Evolutionary conservation across 2,113 vertebrate species (phyloP), one percentile per base, ranked within the genome.

Genomic region (Oreochromis aureus): DNA sequence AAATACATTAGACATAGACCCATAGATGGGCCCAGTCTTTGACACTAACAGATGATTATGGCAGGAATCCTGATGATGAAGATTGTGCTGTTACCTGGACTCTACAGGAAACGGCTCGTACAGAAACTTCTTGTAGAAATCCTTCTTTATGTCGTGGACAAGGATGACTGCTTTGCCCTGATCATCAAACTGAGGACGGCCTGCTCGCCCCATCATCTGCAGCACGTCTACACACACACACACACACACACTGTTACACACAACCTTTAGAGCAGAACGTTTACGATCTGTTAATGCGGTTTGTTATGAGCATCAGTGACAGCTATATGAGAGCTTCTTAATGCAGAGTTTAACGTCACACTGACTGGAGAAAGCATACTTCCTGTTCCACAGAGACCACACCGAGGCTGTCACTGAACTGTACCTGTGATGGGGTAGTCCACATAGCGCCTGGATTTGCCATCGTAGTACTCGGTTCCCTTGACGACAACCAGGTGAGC

Each of bases 101-200:
- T 99, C 98, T 12, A 99, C 98, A 61, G 99, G 99, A 90, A 99
- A 99, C 18, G 98, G 98, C 88, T 99, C 98, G 85, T 99, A 99
- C 53, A 99, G 98, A 89, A 99, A 99, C 95, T 99, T 99, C 96
- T 99, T 99, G 94, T 99, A 99, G 95, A 99, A 99, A 92, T 99
- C 99, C 95, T 99, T 99, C 93, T 99, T 99, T 91, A 99, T 98
- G 94, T 99, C 98, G 82, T 99, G 98, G 80, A 99, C 99, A 3
- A 99, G 96, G 95, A 99, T 99, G 27, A 99, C 98, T 13, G 99
- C 98, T 97, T 99, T 99, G 89, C 99, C 99, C 95, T 99, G 98
- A 94, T 99, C 98, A 92, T 99, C 98, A 69, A 99, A 99, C 94
- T 99, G 99, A 61, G 99, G 99, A 56, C 98, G 96, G 63, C 98